phyloP scores from a whole-genome alignment of 2,797 vertebrate species.

The Decapterus maruadsi region DNA sequence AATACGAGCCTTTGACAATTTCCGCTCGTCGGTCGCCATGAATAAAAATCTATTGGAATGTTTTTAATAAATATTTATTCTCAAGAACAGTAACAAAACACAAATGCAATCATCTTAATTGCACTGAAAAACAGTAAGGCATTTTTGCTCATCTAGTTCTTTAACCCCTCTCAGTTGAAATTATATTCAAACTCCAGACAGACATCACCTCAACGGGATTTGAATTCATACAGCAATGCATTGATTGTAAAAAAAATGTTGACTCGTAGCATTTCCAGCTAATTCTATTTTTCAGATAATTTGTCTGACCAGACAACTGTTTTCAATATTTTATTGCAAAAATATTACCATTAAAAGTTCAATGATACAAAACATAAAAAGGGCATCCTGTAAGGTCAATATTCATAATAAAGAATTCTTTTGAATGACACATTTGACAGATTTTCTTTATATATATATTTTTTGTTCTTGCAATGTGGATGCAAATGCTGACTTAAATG shows the following conservation, averaged over 20 bases:
- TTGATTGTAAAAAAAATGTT: constrained; percentile 46
- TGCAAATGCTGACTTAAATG: constrained; percentile 48
- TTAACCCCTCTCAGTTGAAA: constrained; percentile 44
- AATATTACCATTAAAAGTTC: constrained; percentile 82
- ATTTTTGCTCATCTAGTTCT: constrained; percentile 71
- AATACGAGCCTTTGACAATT: constrained; percentile 1
- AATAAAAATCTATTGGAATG: constrained; percentile 60
- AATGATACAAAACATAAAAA: constrained; percentile 84
- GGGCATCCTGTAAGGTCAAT: constrained; percentile 72
- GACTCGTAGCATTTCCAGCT: constrained; percentile 36
- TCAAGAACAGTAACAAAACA: constrained; percentile 84
- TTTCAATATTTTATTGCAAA: constrained; percentile 82
- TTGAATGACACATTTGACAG: constrained; percentile 52
- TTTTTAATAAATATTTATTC: constrained; percentile 86
- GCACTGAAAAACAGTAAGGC: constrained; percentile 84
- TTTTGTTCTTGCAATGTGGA: constrained; percentile 55
- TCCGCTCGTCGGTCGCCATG: constrained; percentile 15
- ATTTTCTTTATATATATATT: constrained; percentile 26
- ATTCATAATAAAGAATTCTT: constrained; percentile 74
- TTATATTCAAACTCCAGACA: constrained; percentile 51
- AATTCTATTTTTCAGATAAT: constrained; percentile 55
- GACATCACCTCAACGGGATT: constrained; percentile 26
- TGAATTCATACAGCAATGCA: constrained; percentile 56
- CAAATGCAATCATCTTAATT: constrained; percentile 77
- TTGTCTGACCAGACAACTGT: constrained; percentile 61